These are phyloP conservation scores for Stegodyphus mimosarum DNA, from an alignment of 1,140 invertebrate genomes.

Conservation along the genomic window DNA sequence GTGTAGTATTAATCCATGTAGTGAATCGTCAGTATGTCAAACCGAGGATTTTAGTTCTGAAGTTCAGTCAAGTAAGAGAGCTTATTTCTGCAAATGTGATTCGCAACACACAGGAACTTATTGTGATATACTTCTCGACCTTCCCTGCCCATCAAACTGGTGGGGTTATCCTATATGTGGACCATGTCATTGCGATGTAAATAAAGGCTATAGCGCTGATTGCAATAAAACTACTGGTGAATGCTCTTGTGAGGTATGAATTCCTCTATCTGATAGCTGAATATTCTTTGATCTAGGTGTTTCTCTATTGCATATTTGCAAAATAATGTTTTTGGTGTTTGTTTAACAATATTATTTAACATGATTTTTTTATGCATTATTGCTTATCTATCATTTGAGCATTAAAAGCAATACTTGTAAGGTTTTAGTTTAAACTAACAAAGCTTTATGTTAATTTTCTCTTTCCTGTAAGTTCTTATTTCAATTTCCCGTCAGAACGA, in stretches of 20 bases:
- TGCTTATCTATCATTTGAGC: too few relatives aligned
- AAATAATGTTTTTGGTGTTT: too few relatives aligned
- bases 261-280: not conserved
- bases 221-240: slow-evolving; percentile 92
- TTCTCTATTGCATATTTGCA: too few relatives aligned
- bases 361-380: too few relatives aligned
- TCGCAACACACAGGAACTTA: slow-evolving; percentile 78
- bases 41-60: slow-evolving; percentile 62
- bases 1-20: slow-evolving; percentile 89
- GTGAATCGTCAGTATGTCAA: slow-evolving; percentile 78
- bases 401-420: too few relatives aligned
- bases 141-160: slow-evolving; percentile 91
- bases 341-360: too few relatives aligned
- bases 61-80: slow-evolving; percentile 73
- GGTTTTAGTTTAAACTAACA: too few relatives aligned
- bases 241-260: slow-evolving; percentile 83
- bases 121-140: slow-evolving; percentile 80
- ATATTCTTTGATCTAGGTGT: not conserved
- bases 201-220: slow-evolving; percentile 88
- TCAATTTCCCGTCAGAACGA: too few relatives aligned
- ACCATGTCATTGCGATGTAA: slow-evolving; percentile 88
- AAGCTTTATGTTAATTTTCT: too few relatives aligned
- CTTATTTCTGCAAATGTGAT: slow-evolving; percentile 87
- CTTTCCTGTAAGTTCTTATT: too few relatives aligned
- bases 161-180: slow-evolving; percentile 97